A percentile compares a stretch with the other conserved stretches of the same genome.
These are phyloP conservation scores for Pyrgilauda ruficollis DNA, from an alignment of 2,113 vertebrate genomes.

Conservation along the genomic window DNA sequence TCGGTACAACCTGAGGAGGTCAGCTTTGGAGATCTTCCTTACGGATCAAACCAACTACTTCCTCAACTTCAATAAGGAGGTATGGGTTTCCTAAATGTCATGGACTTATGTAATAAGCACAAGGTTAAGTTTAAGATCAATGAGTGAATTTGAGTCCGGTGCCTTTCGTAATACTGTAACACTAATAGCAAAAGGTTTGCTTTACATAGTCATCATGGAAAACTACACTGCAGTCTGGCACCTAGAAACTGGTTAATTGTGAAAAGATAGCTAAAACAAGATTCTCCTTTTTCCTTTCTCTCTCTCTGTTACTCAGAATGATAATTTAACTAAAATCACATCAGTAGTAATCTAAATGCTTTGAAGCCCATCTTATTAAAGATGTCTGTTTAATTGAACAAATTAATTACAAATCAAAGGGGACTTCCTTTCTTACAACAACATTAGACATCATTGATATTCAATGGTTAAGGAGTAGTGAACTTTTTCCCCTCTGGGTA, in stretches of 20 bases:
- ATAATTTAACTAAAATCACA: neutral
- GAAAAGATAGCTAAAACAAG: neutral
- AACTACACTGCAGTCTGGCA: neutral
- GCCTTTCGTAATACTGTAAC: neutral
- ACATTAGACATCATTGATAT: neutral
- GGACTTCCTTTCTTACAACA: neutral
- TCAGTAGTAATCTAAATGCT: neutral
- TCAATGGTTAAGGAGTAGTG: neutral
- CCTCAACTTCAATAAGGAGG: slow-evolving; percentile 97
- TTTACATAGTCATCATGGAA: neutral
- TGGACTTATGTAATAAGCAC: neutral
- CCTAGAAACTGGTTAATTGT: neutral
- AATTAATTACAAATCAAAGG: neutral
- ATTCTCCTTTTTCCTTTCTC: neutral
- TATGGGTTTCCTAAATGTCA: slow-evolving; percentile 18
- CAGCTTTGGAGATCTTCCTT: slow-evolving; percentile 95
- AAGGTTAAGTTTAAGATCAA: neutral
- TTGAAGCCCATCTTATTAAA: neutral
- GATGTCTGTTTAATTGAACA: neutral
- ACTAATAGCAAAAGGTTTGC: neutral
- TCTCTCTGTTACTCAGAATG: neutral
- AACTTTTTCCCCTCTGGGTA: neutral
- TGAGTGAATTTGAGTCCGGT: neutral
- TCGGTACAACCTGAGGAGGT: slow-evolving; percentile 92
- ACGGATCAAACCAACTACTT: slow-evolving; percentile 97